A percentile compares a stretch with the other conserved stretches of the same genome.
These are phyloP conservation scores for Cricetomys ansorgei DNA, from an alignment of 2,113 vertebrate genomes.

Conservation along the genomic window DNA sequence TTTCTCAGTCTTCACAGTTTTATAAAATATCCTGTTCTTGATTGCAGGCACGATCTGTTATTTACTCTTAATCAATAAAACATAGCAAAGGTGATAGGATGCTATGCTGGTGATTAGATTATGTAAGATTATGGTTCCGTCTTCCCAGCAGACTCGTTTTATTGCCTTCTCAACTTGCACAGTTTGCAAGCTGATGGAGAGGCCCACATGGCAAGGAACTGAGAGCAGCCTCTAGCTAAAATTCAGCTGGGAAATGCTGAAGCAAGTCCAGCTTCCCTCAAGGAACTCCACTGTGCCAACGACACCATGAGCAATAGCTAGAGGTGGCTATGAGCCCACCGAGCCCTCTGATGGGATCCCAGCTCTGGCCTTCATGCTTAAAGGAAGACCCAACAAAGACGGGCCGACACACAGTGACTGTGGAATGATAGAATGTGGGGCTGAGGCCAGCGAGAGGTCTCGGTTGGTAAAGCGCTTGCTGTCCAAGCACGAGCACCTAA, in stretches of 20 bases:
- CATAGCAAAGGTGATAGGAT: neutral
- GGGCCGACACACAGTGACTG: accelerated
- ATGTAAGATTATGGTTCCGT: neutral
- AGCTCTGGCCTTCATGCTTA: neutral
- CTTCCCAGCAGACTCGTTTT: neutral
- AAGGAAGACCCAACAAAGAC: neutral
- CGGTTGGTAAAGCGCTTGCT: neutral
- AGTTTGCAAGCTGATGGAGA: neutral
- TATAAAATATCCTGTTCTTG: neutral
- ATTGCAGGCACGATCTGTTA: neutral
- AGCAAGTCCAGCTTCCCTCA: neutral
- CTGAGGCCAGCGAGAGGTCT: neutral
- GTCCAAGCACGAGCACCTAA: too few species aligned
- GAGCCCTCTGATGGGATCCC: neutral
- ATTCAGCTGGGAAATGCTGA: neutral
- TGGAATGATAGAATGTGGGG: neutral
- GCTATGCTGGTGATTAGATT: neutral
- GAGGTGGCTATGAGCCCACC: accelerated
- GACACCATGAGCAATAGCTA: neutral
- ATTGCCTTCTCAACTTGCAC: neutral
- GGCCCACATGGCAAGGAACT: neutral
- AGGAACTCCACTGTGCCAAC: neutral
- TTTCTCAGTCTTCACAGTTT: neutral
- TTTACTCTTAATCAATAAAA: constrained; percentile 11
- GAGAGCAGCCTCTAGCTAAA: neutral